Percentiles rank a stretch among this genome's conserved stretches.
Conservation (phyloP, 2,113 vertebrate genomes). For the Barnardius zonarius region DNA sequence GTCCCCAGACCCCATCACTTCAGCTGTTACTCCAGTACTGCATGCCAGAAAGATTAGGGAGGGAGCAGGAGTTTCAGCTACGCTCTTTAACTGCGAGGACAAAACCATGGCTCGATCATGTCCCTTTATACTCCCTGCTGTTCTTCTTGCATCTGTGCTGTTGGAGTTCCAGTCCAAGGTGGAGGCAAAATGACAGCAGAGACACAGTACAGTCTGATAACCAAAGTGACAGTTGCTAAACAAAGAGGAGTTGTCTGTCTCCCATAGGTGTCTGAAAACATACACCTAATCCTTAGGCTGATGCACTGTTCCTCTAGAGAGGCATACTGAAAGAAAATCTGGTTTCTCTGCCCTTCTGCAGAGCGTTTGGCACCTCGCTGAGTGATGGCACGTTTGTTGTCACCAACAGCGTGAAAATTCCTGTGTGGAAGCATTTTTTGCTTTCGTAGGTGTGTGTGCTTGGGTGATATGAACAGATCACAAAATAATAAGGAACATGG, state of each 20-base stretch:
- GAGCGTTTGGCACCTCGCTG: not conserved
- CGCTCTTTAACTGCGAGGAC: not conserved
- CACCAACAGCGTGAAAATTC: not conserved
- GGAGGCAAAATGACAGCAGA: not conserved
- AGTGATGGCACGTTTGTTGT: not conserved
- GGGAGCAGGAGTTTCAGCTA: not conserved
- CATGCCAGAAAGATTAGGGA: not conserved
- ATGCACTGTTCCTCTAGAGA: not conserved
- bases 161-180: not conserved
- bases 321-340: not conserved
- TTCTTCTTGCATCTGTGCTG: not conserved
- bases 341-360: not conserved
- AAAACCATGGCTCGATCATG: not conserved
- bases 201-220: not conserved
- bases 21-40: not conserved
- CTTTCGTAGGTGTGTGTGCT: not conserved
- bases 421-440: not conserved
- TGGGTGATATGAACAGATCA: not conserved
- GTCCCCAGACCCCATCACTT: accelerated
- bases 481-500: not conserved
- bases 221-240: not conserved
- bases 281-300: not conserved
- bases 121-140: not conserved
- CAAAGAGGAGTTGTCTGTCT: not conserved
- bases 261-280: not conserved